Evolutionary conservation across 2,113 vertebrate species (phyloP).

Genomic region (Canis aureus): DNA sequence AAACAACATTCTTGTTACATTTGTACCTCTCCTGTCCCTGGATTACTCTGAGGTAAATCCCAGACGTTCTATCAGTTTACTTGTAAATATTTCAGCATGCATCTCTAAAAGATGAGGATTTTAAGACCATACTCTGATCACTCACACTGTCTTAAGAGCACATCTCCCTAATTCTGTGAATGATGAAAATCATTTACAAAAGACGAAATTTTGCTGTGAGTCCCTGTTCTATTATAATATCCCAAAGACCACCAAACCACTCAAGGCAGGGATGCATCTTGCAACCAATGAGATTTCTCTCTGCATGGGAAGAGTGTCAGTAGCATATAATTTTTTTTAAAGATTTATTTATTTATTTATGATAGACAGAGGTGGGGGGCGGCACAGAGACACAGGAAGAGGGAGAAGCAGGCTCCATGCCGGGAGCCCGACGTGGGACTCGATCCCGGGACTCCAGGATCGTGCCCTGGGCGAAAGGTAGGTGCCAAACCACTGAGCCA

Average conservation of each 20-base stretch:
- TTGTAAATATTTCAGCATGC: neutral
- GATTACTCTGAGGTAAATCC: conserved; percentile 32
- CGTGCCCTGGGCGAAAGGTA: no score
- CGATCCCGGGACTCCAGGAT: no score
- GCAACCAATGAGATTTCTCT: neutral
- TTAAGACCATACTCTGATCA: neutral
- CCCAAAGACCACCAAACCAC: neutral
- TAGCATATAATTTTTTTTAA: neutral
- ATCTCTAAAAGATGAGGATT: neutral
- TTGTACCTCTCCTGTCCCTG: neutral
- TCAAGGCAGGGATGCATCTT: neutral
- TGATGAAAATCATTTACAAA: conserved; percentile 14
- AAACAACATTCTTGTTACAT: neutral
- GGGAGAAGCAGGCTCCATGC: no score
- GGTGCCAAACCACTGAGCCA: no score
- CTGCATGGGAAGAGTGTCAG: neutral
- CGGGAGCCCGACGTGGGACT: no score
- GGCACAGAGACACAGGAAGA: no score
- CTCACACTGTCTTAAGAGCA: neutral
- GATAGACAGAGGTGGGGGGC: no score
- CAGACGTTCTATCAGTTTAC: neutral
- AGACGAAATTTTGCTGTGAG: neutral
- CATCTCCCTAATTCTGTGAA: neutral
- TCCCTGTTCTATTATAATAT: neutral
- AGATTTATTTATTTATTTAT: no score